Base-by-base conservation (phyloP, 2,113 vertebrate species). In the Forbesichthys papilliferus region DNA sequence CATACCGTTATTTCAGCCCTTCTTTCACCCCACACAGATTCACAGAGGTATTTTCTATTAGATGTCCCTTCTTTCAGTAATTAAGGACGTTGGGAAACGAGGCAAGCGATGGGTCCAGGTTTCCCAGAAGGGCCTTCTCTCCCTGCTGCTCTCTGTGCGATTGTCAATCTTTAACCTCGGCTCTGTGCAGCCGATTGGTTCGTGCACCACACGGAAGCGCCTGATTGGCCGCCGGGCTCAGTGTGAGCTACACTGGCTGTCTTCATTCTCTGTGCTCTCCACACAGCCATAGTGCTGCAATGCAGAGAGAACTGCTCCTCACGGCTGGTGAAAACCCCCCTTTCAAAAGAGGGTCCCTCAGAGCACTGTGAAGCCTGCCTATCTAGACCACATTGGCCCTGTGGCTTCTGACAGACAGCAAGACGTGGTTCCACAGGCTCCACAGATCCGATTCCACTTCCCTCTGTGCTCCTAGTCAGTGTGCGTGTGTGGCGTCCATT, bases 81-180 rank as follows among this genome's bases (percentile, higher is more conserved):
- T 85, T 80, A 77, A 88, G 93, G 91, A 90, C 92, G 92, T 89
- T 91, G 93, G 91, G 86, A 92, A 91, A 92, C 87, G 92, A 92
- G 83, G 93, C 94, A 93, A 95, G 94, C 94, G 94, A 95, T 94
- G 93, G 93, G 87, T 94, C 90, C 91, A 93, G 96, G 98, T 94
- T 95, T 98, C 97, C 96, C 94, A 97, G 96, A 98, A 98, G 93
- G 91, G 93, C 95, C 90, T 86, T 90, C 89, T 94, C 93, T 93
- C 90, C 92, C 92, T 89, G 90, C 85, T 86, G 92, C 92, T 94
- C 90, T 91, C 90, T 92, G 92, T 93, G 93, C 93, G 92, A 93
- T 89, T 95, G 95, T 96, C 96, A 95, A 93, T 97, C 95, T 96
- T 94, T 95, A 96, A 96, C 94, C 94, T 96, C 94, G 74, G 89